Evolutionary conservation across 2,113 vertebrate genomes (phyloP).

Genomic region (Nettapus auritus): DNA sequence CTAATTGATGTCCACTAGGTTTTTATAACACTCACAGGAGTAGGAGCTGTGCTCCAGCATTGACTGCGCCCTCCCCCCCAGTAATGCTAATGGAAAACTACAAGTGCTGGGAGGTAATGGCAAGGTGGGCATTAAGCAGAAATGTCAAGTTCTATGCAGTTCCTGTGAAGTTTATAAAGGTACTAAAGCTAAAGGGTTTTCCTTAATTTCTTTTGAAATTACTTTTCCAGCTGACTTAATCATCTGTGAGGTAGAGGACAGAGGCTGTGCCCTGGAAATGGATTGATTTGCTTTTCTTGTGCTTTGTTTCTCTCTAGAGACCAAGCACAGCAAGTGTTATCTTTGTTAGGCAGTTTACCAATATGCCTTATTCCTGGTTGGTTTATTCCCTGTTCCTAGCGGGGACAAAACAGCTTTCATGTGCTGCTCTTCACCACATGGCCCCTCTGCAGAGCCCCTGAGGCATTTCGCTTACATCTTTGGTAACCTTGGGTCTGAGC

Average conservation of each 20-base stretch:
- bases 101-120: not conserved
- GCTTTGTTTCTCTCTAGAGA: not conserved
- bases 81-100: not conserved
- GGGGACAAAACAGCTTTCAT: conserved; percentile 27
- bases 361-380: not conserved
- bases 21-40: not conserved
- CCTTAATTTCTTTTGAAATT: not conserved
- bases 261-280: not conserved
- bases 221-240: not conserved
- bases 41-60: not conserved
- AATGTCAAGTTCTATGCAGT: not conserved
- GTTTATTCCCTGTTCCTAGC: not conserved
- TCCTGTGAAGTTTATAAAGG: not conserved
- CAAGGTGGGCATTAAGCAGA: not conserved
- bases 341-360: not conserved
- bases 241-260: not conserved
- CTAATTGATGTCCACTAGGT: not conserved
- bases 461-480: conserved; percentile 1
- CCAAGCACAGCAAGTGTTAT: not conserved
- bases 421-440: not conserved
- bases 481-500: not conserved
- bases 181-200: not conserved
- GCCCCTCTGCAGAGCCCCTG: not conserved
- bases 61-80: too few relatives aligned
- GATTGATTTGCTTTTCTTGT: not conserved